phyloP scores from a whole-genome alignment of 2,113 vertebrate species.

The Lamprologus speciosus region DNA sequence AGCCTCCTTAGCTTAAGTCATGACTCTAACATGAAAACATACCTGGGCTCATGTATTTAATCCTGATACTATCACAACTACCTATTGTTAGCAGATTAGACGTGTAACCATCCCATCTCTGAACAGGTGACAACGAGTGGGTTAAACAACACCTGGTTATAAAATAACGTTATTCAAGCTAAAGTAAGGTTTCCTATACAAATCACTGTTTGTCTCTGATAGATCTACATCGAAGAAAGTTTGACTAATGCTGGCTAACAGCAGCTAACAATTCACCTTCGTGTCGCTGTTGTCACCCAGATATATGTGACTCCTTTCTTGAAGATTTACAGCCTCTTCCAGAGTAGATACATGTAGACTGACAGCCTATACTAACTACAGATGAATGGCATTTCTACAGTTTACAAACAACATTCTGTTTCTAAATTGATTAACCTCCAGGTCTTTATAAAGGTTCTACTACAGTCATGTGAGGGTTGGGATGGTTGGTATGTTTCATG shows the following conservation, averaged over 20 bases:
- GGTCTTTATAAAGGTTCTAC: not conserved
- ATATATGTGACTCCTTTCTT: not conserved
- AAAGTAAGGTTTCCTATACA: not conserved
- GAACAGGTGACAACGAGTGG: not conserved
- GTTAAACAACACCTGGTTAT: not conserved
- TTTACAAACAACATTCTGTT: not conserved
- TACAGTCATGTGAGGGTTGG: not conserved
- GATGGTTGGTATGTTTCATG: not conserved
- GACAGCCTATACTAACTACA: not conserved
- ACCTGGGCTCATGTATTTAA: not conserved
- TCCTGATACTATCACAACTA: not conserved
- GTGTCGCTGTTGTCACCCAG: not conserved
- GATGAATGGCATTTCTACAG: not conserved
- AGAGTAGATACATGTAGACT: not conserved
- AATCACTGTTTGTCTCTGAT: not conserved
- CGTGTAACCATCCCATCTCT: fast-evolving
- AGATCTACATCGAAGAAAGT: not conserved
- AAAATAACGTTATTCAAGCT: not conserved
- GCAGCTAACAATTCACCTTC: not conserved
- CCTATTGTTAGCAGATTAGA: not conserved
- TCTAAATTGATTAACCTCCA: not conserved
- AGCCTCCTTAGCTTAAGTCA: not conserved
- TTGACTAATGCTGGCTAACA: not conserved
- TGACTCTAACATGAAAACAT: not conserved
- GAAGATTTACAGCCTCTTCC: not conserved